Evolutionary conservation across 2,113 vertebrate genomes (phyloP).

Genomic region (Spilogale gracilis): DNA sequence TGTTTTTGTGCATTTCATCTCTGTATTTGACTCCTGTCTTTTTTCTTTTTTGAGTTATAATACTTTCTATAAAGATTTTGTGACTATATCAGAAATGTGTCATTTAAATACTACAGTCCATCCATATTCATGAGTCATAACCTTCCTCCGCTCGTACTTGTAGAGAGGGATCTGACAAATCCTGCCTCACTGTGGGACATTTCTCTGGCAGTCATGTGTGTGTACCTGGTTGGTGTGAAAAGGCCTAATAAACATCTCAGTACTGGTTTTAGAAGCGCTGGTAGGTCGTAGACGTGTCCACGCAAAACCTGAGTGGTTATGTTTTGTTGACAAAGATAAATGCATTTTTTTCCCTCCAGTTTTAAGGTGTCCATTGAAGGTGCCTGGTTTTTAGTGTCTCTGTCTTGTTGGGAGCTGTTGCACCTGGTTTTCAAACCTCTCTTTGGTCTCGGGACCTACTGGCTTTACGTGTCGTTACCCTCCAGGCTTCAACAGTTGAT

Average conservation of each 20-base stretch:
- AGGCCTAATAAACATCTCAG: neutral
- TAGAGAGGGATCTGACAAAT: neutral
- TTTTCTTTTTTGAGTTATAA: constrained; percentile 85
- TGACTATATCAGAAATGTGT: constrained; percentile 84
- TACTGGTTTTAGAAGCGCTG: neutral
- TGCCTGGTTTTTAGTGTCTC: neutral
- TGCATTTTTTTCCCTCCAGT: neutral
- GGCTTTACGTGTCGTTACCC: neutral
- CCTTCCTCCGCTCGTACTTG: constrained; percentile 25
- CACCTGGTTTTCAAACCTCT: neutral
- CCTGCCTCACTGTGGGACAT: neutral
- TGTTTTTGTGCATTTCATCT: constrained; percentile 90
- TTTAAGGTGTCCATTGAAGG: neutral
- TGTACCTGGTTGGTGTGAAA: neutral
- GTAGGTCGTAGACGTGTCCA: neutral
- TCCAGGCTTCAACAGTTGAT: neutral
- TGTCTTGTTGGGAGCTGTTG: neutral
- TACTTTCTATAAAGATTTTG: constrained; percentile 86
- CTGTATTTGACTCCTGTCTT: constrained; percentile 87
- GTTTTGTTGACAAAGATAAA: neutral
- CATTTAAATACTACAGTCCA: constrained; percentile 81
- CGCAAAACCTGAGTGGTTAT: neutral
- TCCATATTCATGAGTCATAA: constrained; percentile 77
- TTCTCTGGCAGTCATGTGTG: neutral
- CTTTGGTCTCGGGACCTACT: neutral